phyloP scores from a whole-genome alignment of 2,113 vertebrate species.

The Xenus cinereus region DNA sequence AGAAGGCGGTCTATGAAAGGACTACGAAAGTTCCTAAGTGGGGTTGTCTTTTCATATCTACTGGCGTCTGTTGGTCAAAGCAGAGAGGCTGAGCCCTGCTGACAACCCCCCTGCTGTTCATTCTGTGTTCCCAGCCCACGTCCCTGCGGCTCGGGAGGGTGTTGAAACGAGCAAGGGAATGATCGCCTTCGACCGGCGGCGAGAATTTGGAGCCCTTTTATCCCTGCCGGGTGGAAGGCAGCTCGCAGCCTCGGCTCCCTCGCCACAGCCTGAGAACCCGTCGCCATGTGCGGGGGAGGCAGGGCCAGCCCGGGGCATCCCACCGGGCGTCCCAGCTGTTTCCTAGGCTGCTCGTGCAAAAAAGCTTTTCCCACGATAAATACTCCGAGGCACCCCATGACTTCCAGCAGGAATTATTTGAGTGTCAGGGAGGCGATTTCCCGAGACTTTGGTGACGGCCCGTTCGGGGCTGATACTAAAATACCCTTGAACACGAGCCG shows the following conservation, averaged over 20 bases:
- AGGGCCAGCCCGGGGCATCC: accelerated
- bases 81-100: not conserved
- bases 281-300: accelerated
- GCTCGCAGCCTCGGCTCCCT: accelerated
- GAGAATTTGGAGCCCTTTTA: not conserved
- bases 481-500: accelerated
- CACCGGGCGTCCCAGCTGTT: accelerated
- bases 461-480: not conserved
- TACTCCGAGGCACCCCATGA: not conserved
- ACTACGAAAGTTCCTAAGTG: not conserved
- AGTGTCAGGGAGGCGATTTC: not conserved
- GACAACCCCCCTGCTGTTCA: not conserved
- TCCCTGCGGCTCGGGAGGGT: not conserved
- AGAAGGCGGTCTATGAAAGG: not conserved
- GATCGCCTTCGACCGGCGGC: not conserved
- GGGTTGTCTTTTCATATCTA: not conserved
- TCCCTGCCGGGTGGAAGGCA: not conserved
- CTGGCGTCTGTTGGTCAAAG: not conserved
- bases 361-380: not conserved
- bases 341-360: not conserved
- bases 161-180: not conserved
- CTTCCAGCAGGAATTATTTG: not conserved
- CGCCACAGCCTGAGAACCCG: accelerated
- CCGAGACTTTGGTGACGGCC: not conserved
- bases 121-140: not conserved